Percentiles rank a stretch among this genome's conserved stretches.
These are phyloP conservation scores for Nerophis ophidion DNA, from an alignment of 2,113 vertebrate species.

Conservation along the genomic window DNA sequence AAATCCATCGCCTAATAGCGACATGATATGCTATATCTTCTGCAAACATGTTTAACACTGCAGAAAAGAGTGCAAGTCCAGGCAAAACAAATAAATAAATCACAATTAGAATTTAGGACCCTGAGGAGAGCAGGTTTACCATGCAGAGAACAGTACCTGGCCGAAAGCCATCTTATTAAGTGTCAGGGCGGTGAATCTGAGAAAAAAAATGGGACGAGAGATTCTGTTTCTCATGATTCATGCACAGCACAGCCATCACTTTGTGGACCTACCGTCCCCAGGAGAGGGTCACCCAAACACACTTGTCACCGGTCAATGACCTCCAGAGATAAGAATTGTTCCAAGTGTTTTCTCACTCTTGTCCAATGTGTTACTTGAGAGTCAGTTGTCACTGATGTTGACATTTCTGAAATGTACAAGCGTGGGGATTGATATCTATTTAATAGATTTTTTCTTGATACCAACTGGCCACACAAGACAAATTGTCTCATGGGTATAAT, in stretches of 20 bases:
- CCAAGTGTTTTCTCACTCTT: constrained; percentile 13
- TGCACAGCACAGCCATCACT: constrained; percentile 28
- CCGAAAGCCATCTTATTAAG: constrained; percentile 33
- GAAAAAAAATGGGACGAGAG: constrained; percentile 13
- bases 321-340: constrained; percentile 25
- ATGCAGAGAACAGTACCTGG: constrained; percentile 14
- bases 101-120: constrained; percentile 12
- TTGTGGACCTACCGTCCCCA: constrained; percentile 23
- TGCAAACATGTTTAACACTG: constrained; percentile 25
- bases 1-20: constrained; percentile 34
- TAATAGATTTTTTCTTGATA: neutral
- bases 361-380: constrained; percentile 9
- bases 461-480: neutral
- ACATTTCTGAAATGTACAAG: constrained; percentile 16
- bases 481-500: neutral
- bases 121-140: constrained; percentile 10
- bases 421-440: constrained; percentile 6
- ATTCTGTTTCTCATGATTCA: constrained; percentile 32
- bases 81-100: constrained; percentile 6
- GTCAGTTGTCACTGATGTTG: constrained; percentile 17
- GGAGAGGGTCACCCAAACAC: constrained; percentile 33
- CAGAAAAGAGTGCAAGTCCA: constrained; percentile 9
- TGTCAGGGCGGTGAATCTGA: constrained; percentile 17
- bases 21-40: constrained; percentile 12
- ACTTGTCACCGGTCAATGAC: constrained; percentile 35